A percentile compares a stretch with the other conserved stretches of the same genome.
Evolutionary conservation across 2,113 vertebrate species (phyloP).

Genomic region (Suncus etruscus): DNA sequence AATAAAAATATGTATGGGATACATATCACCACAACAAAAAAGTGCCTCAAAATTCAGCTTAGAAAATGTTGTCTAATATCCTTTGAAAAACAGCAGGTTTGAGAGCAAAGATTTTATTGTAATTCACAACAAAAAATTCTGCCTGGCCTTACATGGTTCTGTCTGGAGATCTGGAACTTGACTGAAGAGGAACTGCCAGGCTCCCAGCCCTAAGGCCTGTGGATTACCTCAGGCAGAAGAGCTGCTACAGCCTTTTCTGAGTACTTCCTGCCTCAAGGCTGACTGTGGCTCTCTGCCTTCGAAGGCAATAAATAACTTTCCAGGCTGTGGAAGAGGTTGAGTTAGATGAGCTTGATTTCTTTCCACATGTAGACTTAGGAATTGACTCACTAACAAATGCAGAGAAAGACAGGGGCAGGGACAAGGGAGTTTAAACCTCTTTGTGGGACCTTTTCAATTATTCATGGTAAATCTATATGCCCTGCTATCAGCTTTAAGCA

Average conservation of each 20-base stretch:
- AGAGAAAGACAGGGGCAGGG: constrained; percentile 65
- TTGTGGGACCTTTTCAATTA: constrained; percentile 74
- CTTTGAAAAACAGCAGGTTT: not conserved
- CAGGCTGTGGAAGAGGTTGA: not conserved
- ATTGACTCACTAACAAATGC: constrained; percentile 55
- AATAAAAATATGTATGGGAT: not conserved
- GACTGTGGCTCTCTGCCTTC: not conserved
- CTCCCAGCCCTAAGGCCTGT: not conserved
- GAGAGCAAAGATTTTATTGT: not conserved
- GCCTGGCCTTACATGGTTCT: not conserved
- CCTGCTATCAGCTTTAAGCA: constrained; percentile 78
- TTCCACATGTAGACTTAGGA: not conserved
- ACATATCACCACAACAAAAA: constrained; percentile 6
- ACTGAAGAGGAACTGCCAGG: not conserved
- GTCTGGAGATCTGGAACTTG: constrained; percentile 11
- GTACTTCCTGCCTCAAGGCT: not conserved
- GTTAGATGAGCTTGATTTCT: constrained; percentile 26
- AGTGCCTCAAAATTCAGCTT: not conserved
- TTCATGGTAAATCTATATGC: constrained; percentile 70
- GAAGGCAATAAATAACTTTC: constrained; percentile 9
- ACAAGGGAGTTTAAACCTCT: constrained; percentile 68
- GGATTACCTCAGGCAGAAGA: not conserved
- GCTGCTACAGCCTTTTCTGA: not conserved
- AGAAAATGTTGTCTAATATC: not conserved
- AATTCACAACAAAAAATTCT: constrained; percentile 23